phyloP scores from a whole-genome alignment of 1,140 invertebrate genomes.

The Drosophila cardini region DNA sequence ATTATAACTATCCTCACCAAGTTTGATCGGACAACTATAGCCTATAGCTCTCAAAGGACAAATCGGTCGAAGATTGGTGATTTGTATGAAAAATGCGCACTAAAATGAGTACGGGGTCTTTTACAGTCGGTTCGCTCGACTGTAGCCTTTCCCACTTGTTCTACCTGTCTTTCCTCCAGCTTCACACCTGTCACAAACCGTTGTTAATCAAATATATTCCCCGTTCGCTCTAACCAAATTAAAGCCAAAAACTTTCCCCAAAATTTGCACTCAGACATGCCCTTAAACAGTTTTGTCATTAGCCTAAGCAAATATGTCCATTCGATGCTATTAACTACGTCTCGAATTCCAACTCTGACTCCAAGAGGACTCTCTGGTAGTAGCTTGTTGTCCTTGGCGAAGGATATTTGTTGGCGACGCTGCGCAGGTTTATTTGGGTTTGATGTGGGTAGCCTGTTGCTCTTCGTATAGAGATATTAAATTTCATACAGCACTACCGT shows the following conservation, averaged over 20 bases:
- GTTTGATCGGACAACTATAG: too few relatives aligned
- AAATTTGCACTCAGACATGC: conserved; percentile 1
- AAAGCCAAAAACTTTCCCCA: not conserved
- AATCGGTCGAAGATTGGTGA: too few relatives aligned
- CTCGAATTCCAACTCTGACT: not conserved
- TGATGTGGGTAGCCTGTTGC: conserved; percentile 73
- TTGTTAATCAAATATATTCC: conserved; percentile 25
- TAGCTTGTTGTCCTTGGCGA: conserved; percentile 43
- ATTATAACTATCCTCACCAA: too few relatives aligned
- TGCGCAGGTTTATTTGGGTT: conserved; percentile 64
- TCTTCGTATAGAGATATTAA: conserved; percentile 30
- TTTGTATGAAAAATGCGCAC: too few relatives aligned
- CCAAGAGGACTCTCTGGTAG: too few relatives aligned
- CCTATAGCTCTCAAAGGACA: too few relatives aligned
- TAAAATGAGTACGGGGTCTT: too few relatives aligned
- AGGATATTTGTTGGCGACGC: conserved; percentile 18
- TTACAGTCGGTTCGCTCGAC: too few relatives aligned
- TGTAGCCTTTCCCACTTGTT: too few relatives aligned
- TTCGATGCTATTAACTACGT: not conserved
- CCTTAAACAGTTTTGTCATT: conserved; percentile 28
- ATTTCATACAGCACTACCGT: conserved; percentile 35
- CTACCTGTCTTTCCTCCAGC: too few relatives aligned
- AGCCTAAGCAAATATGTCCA: conserved; percentile 43
- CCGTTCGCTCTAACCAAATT: conserved; percentile 13
- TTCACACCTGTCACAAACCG: not conserved